These are phyloP conservation scores for Chrysomallon squamiferum DNA, from an alignment of 1,140 invertebrate species.

Conservation along the genomic window DNA sequence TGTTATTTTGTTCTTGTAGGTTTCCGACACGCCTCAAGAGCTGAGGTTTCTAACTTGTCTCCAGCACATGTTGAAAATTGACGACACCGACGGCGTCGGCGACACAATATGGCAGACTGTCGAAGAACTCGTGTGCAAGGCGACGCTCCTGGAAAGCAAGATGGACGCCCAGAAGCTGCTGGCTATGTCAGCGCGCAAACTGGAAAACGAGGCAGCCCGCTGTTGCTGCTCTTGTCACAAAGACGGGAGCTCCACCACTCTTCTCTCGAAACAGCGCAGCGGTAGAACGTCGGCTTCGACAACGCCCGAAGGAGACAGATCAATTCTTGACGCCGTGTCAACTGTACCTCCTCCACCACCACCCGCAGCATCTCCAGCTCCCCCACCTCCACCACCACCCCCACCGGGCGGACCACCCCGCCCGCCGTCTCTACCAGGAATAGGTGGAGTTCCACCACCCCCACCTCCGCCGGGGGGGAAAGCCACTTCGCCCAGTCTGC, in stretches of 20 bases:
- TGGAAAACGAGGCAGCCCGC: conserved; percentile 35
- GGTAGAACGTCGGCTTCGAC: not conserved
- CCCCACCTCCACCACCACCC: conserved; percentile 44
- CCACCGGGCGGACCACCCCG: conserved; percentile 19
- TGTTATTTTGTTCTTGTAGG: conserved; percentile 67
- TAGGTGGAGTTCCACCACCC: conserved; percentile 21
- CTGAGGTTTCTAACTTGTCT: conserved; percentile 89
- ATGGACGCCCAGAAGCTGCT: conserved; percentile 68
- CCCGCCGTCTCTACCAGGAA: conserved; percentile 22
- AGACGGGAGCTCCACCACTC: conserved; percentile 20
- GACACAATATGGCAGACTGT: conserved; percentile 71
- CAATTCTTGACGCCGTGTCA: conserved; percentile 14
- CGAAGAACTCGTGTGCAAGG: conserved; percentile 87
- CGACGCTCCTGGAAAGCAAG: conserved; percentile 83
- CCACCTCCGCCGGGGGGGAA: conserved; percentile 2
- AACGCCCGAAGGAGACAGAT: not conserved
- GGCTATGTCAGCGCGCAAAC: conserved; percentile 40
- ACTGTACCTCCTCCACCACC: conserved; percentile 58
- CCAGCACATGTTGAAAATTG: conserved; percentile 89
- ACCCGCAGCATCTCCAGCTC: conserved; percentile 35
- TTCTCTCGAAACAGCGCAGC: conserved; percentile 60
- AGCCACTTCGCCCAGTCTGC: conserved; percentile 23
- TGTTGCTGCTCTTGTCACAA: conserved; percentile 34
- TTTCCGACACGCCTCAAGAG: conserved; percentile 91
- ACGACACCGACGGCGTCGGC: conserved; percentile 74